Percentiles rank a stretch among this genome's conserved stretches.
Evolutionary conservation across 2,888 invertebrate species (phyloP).

Genomic region (Octonoba sinensis): DNA sequence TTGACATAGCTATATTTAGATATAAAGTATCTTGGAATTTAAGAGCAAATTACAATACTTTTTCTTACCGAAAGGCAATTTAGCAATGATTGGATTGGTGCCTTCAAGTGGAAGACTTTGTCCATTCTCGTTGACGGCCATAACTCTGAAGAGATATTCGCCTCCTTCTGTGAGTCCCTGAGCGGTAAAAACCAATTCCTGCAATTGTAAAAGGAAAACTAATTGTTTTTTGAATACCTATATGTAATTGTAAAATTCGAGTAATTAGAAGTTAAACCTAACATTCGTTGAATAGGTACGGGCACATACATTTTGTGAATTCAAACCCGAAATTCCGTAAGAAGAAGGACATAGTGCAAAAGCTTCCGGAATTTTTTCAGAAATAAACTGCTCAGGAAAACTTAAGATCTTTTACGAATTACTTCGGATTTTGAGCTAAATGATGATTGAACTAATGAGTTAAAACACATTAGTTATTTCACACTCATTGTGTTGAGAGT

Average conservation of each 20-base stretch:
- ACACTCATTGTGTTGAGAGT: too few relatives aligned
- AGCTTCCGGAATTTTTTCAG: too few relatives aligned
- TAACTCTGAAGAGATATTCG: conserved; percentile 96
- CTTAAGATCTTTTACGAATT: too few relatives aligned
- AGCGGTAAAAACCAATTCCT: conserved; percentile 86
- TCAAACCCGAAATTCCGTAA: too few relatives aligned
- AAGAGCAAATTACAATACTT: neutral
- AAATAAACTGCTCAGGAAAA: too few relatives aligned
- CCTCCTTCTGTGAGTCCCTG: conserved; percentile 96
- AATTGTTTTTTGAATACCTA: neutral
- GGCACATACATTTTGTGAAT: too few relatives aligned
- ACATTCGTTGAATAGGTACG: neutral
- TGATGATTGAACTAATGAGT: too few relatives aligned
- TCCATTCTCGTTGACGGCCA: conserved; percentile 95
- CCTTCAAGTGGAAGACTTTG: conserved; percentile 90
- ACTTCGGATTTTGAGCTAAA: too few relatives aligned
- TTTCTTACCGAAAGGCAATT: conserved; percentile 79
- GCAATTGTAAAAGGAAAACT: neutral
- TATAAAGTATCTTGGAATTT: too few relatives aligned
- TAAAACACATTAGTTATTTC: too few relatives aligned
- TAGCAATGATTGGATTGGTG: conserved; percentile 89
- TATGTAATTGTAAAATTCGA: neutral
- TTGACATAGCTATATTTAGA: too few relatives aligned
- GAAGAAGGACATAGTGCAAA: too few relatives aligned
- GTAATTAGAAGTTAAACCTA: neutral